Base-by-base conservation (phyloP, 2,888 invertebrate genomes). In the Leptodirus hochenwartii region DNA sequence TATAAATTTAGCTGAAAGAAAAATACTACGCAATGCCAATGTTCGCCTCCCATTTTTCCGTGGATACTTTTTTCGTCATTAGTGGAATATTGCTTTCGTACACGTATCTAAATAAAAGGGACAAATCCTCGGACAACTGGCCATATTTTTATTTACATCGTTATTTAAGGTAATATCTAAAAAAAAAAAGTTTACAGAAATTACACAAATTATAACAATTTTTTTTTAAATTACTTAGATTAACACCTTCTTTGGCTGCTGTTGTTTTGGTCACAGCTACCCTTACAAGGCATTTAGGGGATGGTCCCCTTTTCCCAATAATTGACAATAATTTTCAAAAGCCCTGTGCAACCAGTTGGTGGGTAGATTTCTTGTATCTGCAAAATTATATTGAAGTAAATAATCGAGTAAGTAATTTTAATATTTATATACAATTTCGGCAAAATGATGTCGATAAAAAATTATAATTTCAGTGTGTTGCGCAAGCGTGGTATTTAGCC, bases 401-500 rank as follows among this genome's bases (percentile, higher is more conserved):
- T 9, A 20, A 34, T 5, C 30, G 33, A 26, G 34, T 29, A 27
- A 26, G 28, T 27, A 23, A 15, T 20, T 25, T 5, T 4, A 15
- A 20, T 15, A 5, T 16, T 2, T 10, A n/a, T 5, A 33, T 9
- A 32, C 15, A 6, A 24, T 14, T 32, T n/a, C n/a, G n/a, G n/a
- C n/a, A n/a, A n/a, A n/a, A n/a, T 5, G 14, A 32, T 28, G 15
- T 15, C 6, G 16, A 15, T 27, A 17, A 13, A 5, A 10, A 9
- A 15, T 32, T 32, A 8, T 25, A 11, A 32, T 42, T 46, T 34
- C 32, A 54, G 53, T 54, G 54, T 29, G 26, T 53, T 9, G 27
- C 38, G 3, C 51, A 47, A 27, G 45, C 50, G 1, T 54, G 53
- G 53, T 54, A 53, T 34, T 34, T 54, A 29, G 47, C 51, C 17